Evolutionary conservation across 1,140 invertebrate genomes (phyloP), one percentile per base, ranked within the genome.

Genomic region (Delia radicum): DNA sequence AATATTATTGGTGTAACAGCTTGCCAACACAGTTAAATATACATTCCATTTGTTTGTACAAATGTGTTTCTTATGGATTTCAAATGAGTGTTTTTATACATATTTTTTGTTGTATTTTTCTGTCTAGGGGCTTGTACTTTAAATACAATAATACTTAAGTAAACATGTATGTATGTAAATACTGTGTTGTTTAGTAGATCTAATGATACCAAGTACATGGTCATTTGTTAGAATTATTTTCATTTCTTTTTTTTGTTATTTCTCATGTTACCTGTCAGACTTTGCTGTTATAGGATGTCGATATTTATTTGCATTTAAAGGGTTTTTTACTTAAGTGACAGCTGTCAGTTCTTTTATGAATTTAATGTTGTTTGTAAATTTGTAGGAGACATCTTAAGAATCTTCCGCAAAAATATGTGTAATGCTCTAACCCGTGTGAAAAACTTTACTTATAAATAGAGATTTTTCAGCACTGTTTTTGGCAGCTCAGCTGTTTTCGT

Each of bases 1-100:
- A 73, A 73, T 73, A 46, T 73, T 73, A 73, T 73, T 73, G 42
- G 71, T 73, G 71, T 33, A 46, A 73, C 29, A 37, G 29, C 71
- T 26, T 29, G 63, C 27, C 48, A 55, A 55, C 48, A 55, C 48
- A 55, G 48, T 55, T 55, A 55, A 55, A 55, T 55, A 55, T 18
- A 21, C 48, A 55, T 55, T 55, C 18, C n/a, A 55, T 55, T 55
- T 55, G 21, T 55, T 55, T 55, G 48, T 55, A 21, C 18, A 55
- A 55, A 55, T 55, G 48, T 55, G n/a, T 55, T 55, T 55, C 48
- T 55, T 55, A 55, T 55, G 48, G 48, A 21, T 55, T 21, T 55
- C 46, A 55, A 55, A 55, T 55, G 46, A 55, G 46, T 55, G 21
- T 55, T 15, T 46, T 8, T 15, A 46, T 46, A 5, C 10, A 33